Evolutionary conservation across 2,113 vertebrate genomes (phyloP), one percentile per base, ranked within the genome.

Genomic region (Perccottus glenii): DNA sequence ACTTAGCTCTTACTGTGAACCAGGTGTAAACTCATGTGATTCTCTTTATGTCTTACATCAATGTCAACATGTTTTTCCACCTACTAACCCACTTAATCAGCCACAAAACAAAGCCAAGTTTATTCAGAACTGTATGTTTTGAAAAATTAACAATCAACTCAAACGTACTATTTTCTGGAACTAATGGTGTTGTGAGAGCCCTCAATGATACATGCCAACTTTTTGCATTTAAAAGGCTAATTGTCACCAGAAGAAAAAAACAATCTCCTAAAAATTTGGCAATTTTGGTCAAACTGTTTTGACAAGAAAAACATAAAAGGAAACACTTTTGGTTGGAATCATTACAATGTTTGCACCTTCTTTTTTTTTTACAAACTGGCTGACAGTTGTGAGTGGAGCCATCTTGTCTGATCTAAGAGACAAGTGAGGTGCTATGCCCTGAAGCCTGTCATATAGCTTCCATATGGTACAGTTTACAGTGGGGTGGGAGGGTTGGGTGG

Each of bases 381-480:
- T 38, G 33, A 9, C 52, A 38, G 35, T 33, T 8, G 52, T 10
- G 52, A 8, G 49, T 6, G 33, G 33, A 5, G 38, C 36, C 36
- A 19, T 51, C 56, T 61, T 9, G 15, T 48, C 42, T 36, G 53
- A 33, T 42, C n/a, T 57, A 35, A 45, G 10, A 8, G 16, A 16
- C 10, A 8, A 51, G n/a, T 16, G 9, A 46, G 19, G 64, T 43
- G 33, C 6, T 67, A 59, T 53, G 60, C 57, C 51, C 71, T 16
- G 8, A 32, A 70, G 52, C 38, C 64, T 64, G 64, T 70, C 46
- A 42, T 65, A 77, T 32, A 73, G 60, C 47, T 62, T 75, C 74
- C 85, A 86, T 84, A 82, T 85, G 80, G 71, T 74, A 60, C 55
- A 70, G 19, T 81, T 80, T 82, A 83, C 51, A 45, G 49, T 4